These are phyloP conservation scores for Muricea muricata DNA, from an alignment of 92 coral and sea anemone genomes.

Conservation along the genomic window DNA sequence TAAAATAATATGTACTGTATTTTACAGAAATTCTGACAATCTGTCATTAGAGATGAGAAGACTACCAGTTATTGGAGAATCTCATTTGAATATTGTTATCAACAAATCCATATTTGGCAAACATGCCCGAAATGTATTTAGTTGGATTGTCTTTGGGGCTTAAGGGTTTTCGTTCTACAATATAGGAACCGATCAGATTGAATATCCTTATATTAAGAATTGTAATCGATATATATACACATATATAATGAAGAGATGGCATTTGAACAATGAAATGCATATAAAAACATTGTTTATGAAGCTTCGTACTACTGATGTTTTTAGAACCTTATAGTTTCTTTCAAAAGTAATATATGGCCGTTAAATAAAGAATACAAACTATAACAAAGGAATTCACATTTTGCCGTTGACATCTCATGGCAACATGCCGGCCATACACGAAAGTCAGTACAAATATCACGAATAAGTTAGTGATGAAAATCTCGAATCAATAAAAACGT, in stretches of 20 bases:
- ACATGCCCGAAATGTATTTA: background rate
- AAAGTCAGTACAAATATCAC: constrained; percentile 10
- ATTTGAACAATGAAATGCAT: too few species aligned
- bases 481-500: background rate
- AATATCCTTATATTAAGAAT: background rate
- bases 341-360: background rate
- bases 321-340: background rate
- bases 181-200: background rate
- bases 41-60: background rate
- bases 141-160: background rate
- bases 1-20: background rate
- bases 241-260: background rate
- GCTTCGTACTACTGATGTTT: background rate
- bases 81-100: constrained; percentile 21
- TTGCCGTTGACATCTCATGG: background rate
- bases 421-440: background rate
- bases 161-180: background rate
- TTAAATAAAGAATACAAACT: background rate
- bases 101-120: background rate
- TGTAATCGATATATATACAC: background rate
- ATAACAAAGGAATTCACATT: background rate
- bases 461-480: background rate
- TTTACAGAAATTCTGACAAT: background rate
- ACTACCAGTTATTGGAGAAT: constrained; percentile 2
- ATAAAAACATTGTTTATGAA: too few species aligned